Evolutionary conservation across 2,113 vertebrate genomes (phyloP).

Genomic region (Tragulus kanchil): DNA sequence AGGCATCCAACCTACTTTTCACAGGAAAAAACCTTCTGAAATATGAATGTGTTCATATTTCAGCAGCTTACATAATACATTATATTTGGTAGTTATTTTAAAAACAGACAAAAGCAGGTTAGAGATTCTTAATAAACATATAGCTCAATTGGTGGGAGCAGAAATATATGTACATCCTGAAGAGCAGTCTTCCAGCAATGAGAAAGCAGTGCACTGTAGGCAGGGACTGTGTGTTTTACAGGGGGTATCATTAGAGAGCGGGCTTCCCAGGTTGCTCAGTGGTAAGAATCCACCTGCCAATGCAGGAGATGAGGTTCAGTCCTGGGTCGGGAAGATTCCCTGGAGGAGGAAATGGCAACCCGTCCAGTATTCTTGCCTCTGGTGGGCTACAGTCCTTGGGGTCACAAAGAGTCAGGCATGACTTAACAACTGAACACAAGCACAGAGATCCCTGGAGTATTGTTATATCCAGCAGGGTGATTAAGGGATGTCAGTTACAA

Average conservation of each 20-base stretch:
- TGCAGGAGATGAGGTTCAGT: neutral
- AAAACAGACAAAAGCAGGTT: constrained; percentile 56
- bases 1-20: constrained; percentile 67
- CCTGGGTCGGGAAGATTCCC: neutral
- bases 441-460: neutral
- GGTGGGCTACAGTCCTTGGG: neutral
- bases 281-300: neutral
- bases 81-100: constrained; percentile 70
- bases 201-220: neutral
- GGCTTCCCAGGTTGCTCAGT: neutral
- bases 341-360: neutral
- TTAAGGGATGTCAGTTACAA: constrained; percentile 7
- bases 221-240: neutral
- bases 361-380: neutral
- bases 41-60: constrained; percentile 70
- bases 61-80: constrained; percentile 67
- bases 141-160: neutral
- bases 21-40: constrained; percentile 58
- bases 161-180: neutral
- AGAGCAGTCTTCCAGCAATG: neutral
- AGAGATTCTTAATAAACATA: constrained; percentile 26
- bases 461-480: neutral
- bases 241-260: neutral
- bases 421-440: neutral
- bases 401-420: neutral